A percentile compares a stretch with the other conserved stretches of the same genome.
Conservation (phyloP, 1,140 invertebrate genomes). For the Lucilia sericata region DNA sequence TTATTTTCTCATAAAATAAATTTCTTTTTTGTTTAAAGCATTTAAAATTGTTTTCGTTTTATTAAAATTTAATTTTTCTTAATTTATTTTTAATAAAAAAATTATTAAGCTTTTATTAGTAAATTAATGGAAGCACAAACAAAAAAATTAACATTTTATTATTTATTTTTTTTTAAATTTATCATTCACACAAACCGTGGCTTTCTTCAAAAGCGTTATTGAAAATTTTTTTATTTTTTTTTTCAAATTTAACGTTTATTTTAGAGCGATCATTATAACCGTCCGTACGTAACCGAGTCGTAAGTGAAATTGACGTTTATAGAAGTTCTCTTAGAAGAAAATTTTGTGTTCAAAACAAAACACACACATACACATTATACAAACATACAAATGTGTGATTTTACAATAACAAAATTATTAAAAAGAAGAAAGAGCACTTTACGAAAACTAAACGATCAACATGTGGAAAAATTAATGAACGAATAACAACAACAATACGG, state of each 20-base stretch:
- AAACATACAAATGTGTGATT: slow-evolving; percentile 3
- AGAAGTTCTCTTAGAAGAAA: not conserved
- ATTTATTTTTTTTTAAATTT: slow-evolving; percentile 5
- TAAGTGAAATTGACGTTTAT: not conserved
- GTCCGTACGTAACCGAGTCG: not conserved
- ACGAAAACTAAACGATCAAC: not conserved
- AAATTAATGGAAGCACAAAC: not conserved
- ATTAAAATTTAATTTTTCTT: not conserved
- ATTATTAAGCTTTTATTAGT: slow-evolving; percentile 3
- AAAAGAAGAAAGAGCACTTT: not conserved
- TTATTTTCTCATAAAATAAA: not conserved
- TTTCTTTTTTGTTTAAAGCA: not conserved
- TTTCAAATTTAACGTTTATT: slow-evolving; percentile 25
- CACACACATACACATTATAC: not conserved
- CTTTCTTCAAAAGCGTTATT: not conserved
- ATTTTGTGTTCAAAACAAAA: not conserved
- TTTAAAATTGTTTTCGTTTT: not conserved
- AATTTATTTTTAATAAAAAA: not conserved
- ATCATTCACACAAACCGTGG: slow-evolving; percentile 10
- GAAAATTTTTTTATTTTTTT: not conserved
- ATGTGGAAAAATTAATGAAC: not conserved
- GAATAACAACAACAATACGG: too few species aligned
- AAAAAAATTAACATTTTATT: not conserved
- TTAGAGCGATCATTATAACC: not conserved
- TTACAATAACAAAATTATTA: not conserved